Evolutionary conservation across 1,140 invertebrate species (phyloP), one percentile per base, ranked within the genome.

Genomic region (Apis laboriosa): DNA sequence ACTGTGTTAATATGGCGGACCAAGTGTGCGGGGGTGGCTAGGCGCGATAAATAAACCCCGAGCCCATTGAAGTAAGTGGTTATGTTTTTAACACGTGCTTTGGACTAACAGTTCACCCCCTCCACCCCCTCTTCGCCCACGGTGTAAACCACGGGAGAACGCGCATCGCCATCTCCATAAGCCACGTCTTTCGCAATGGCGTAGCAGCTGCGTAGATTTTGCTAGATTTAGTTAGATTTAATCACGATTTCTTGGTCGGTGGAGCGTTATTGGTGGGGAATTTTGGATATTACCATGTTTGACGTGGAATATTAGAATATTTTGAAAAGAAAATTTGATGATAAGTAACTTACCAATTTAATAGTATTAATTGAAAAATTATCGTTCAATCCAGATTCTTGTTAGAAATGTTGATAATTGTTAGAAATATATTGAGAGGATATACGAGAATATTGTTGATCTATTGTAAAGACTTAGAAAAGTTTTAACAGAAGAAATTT

Each of bases 71-170:
- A 91, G 90, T 91, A 92, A 92, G 90, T 92, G 90, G 88, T 91
- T 91, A 91, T 91, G 90, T 92, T 92, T 91, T 92, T 92, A 92
- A 91, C 91, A 92, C 91, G 90, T 91, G 90, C 90, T 91, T 80
- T 88, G 75, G 78, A 86, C 86, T 90, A 91, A 91, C 85, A 86
- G 89, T 85, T 87, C 80, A 67, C 79, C 85, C 84, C 74, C 85
- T 83, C 73, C 64, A 56, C 76, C 24, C 79, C 21, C 24, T 55
- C 12, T 17, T 60, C 64, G 67, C 34, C 73, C 67, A 43, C 34
- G 43, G 53, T 79, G 84, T 64, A 84, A 84, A 72, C 82, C 68
- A 84, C 60, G 79, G 80, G 84, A 67, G 87, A 87, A 85, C 64
- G 83, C 72, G 68, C 78, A 63, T 80, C 82, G 77, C 70, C 73